These are phyloP conservation scores for Spialia ferax DNA, from an alignment of 2,888 invertebrate genomes.

Conservation along the genomic window DNA sequence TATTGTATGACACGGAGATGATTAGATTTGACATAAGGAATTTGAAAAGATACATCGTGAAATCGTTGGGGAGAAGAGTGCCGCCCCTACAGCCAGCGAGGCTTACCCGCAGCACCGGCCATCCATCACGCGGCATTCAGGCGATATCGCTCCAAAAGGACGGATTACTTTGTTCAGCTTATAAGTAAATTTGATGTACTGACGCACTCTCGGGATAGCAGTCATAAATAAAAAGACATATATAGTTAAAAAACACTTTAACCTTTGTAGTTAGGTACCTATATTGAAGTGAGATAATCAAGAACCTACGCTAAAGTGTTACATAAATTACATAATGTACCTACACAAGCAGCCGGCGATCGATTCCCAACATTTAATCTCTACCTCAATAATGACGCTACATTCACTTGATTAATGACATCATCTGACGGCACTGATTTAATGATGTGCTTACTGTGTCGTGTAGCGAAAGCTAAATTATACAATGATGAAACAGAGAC, in stretches of 20 bases:
- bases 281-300: neutral
- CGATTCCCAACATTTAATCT: slow-evolving; percentile 6
- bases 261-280: neutral
- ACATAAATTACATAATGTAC: neutral
- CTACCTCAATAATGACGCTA: neutral
- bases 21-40: neutral
- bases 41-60: no score
- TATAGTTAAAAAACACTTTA: no score
- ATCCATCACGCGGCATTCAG: slow-evolving; percentile 12
- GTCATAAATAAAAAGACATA: neutral
- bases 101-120: slow-evolving; percentile 2
- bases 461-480: slow-evolving; percentile 6
- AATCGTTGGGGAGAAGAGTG: neutral
- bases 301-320: neutral
- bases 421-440: neutral
- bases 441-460: slow-evolving; percentile 3
- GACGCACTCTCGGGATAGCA: neutral
- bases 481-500: neutral
- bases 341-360: neutral
- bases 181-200: slow-evolving; percentile 14
- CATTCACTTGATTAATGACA: slow-evolving; percentile 10
- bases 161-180: slow-evolving; percentile 7
- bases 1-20: no score
- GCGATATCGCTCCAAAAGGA: neutral
- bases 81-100: neutral